Base-by-base conservation (phyloP, 2,888 invertebrate species). In the Tenthredo livida region DNA sequence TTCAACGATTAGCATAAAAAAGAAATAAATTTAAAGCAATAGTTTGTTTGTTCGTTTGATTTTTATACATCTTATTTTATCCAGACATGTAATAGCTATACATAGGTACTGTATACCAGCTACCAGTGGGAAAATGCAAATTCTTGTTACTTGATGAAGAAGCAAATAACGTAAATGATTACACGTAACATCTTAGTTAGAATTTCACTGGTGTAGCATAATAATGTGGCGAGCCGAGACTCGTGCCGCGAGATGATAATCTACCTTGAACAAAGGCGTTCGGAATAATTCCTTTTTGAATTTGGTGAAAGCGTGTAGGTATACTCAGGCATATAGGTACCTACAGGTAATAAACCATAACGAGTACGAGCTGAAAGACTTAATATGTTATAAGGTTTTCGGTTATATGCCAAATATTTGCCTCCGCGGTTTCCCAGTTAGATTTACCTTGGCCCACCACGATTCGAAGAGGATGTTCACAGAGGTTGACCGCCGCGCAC, bases 161-260 rank as follows among this genome's bases (percentile, higher is more conserved):
- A 61, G 61, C 61, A 25, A 61, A 61, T 61, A 61, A 61, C 61
- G 61, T 61, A 61, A 61, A 61, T 61, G 61, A 61, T 61, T 67
- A 67, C 33, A 67, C 17, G 67, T 67, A 33, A 33, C 17, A 67
- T 67, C 67, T 67, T 33, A 67, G 67, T 25, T 17, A 67, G 17
- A 67, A 67, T 67, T 67, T 67, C 67, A 67, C 67, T 33, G 33
- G 17, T 29, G 67, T 67, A 21, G 37, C 33, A 25, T 33, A 33
- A 33, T 29, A 33, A 67, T 33, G 67, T 67, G 25, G 4, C 15
- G 21, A 21, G 10, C 10, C 6, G 12, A 37, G 80, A 61, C 61
- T 61, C 58, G 80, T 80, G 78, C 61, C 61, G 37, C 7, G 61
- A 58, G 80, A 80, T 80, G 10, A 37, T 37, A 80, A 80, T 80